phyloP scores from a whole-genome alignment of 2,888 invertebrate genomes.

The Panopea generosa region DNA sequence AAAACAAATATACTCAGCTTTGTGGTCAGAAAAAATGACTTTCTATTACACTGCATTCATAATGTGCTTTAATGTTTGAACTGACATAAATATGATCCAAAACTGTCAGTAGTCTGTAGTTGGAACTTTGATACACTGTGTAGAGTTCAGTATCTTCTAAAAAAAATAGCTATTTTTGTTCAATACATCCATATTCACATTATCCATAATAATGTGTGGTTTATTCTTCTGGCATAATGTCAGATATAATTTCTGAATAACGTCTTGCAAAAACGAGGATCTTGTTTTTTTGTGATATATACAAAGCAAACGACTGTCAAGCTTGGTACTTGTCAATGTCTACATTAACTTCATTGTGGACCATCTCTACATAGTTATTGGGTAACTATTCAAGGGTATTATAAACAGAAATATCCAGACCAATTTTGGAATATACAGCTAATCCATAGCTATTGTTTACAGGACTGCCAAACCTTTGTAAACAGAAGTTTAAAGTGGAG shows the following conservation, averaged over 20 bases:
- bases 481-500: neutral
- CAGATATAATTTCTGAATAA: neutral
- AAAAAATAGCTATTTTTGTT: neutral
- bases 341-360: neutral
- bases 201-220: neutral
- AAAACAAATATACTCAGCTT: no score
- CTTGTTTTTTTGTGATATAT: no score
- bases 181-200: neutral
- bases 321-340: no score
- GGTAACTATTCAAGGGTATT: no score
- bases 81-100: constrained; percentile 1
- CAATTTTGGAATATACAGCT: neutral
- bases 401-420: neutral
- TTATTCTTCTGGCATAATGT: neutral
- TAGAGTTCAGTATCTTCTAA: neutral
- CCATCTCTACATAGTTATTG: neutral
- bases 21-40: no score
- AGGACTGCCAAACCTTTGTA: neutral
- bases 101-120: neutral
- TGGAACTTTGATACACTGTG: neutral
- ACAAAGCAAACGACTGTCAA: no score
- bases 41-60: no score
- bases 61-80: no score
- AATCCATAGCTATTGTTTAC: neutral
- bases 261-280: neutral